These are phyloP conservation scores for Pectinophora gossypiella DNA, from an alignment of 1,140 invertebrate species.

Conservation along the genomic window DNA sequence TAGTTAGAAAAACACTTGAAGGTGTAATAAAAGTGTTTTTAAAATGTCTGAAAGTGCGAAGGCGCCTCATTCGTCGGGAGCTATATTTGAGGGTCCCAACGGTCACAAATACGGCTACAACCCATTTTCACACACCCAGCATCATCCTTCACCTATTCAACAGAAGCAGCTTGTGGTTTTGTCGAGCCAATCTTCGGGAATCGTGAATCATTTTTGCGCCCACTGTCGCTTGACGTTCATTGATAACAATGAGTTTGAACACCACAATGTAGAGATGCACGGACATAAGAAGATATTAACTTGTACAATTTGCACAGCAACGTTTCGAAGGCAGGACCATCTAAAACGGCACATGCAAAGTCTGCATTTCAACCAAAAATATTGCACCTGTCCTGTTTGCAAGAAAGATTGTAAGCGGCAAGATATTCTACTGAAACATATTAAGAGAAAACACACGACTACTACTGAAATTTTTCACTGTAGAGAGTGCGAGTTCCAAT, in stretches of 20 bases:
- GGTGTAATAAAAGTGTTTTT: too few species aligned
- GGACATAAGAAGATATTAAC: conserved; percentile 19
- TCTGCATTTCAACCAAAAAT: conserved; percentile 28
- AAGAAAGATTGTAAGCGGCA: conserved; percentile 26
- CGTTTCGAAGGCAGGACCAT: conserved; percentile 37
- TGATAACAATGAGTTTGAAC: conserved; percentile 15
- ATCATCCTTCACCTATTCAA: too few species aligned
- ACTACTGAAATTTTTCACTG: conserved; percentile 25
- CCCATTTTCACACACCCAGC: too few species aligned
- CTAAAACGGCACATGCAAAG: conserved; percentile 39
- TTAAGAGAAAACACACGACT: conserved; percentile 30
- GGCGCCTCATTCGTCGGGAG: too few species aligned
- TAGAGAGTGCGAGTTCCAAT: conserved; percentile 28
- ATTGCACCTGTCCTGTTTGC: conserved; percentile 31
- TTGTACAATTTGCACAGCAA: conserved; percentile 27
- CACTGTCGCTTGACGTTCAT: background rate
- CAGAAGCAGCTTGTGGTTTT: too few species aligned
- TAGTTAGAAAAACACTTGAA: too few species aligned
- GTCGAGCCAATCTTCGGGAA: too few species aligned
- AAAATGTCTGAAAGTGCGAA: too few species aligned
- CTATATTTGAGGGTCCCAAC: too few species aligned
- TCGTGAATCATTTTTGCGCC: background rate
- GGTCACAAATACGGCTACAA: too few species aligned
- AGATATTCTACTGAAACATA: conserved; percentile 32
- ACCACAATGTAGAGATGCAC: conserved; percentile 28